Percentiles rank a stretch among this genome's conserved stretches.
Conservation (phyloP, 1,140 invertebrate species). For the Drosophila suzukii region DNA sequence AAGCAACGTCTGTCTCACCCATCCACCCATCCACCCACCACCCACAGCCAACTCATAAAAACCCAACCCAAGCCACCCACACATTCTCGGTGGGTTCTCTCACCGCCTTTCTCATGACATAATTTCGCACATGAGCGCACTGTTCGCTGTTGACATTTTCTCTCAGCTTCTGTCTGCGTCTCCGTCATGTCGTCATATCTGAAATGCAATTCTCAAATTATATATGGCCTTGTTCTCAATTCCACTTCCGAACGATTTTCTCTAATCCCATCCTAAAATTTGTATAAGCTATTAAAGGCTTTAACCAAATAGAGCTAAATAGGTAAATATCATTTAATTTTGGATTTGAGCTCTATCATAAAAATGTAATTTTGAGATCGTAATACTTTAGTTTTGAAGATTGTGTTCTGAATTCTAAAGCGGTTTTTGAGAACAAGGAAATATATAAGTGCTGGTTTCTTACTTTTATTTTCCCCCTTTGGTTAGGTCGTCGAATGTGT, state of each 20-base stretch:
- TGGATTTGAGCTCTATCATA: no score
- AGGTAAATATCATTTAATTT: not conserved
- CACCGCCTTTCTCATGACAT: constrained; percentile 49
- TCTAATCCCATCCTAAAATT: not conserved
- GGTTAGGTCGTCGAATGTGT: constrained; percentile 75
- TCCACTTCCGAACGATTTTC: constrained; percentile 20
- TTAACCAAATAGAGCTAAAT: not conserved
- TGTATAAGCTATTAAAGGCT: not conserved
- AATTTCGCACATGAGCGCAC: constrained; percentile 63
- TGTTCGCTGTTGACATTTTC: constrained; percentile 24
- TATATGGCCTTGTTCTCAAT: constrained; percentile 34
- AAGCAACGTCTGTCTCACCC: constrained; percentile 31
- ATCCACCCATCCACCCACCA: constrained; percentile 7
- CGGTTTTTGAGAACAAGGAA: not conserved
- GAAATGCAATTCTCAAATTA: constrained; percentile 43
- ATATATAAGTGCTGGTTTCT: constrained; percentile 1
- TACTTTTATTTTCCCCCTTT: constrained; percentile 9
- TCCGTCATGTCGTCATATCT: constrained; percentile 28
- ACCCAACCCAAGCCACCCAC: constrained; percentile 15
- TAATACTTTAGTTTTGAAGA: not conserved
- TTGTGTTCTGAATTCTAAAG: not conserved
- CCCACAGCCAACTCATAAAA: constrained; percentile 3
- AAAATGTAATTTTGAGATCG: no score
- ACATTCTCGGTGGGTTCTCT: constrained; percentile 10
- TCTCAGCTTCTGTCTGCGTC: constrained; percentile 30